A percentile compares a stretch with the other conserved stretches of the same genome.
Conservation (phyloP, 2,113 vertebrate species). For the Nycticebus coucang region DNA sequence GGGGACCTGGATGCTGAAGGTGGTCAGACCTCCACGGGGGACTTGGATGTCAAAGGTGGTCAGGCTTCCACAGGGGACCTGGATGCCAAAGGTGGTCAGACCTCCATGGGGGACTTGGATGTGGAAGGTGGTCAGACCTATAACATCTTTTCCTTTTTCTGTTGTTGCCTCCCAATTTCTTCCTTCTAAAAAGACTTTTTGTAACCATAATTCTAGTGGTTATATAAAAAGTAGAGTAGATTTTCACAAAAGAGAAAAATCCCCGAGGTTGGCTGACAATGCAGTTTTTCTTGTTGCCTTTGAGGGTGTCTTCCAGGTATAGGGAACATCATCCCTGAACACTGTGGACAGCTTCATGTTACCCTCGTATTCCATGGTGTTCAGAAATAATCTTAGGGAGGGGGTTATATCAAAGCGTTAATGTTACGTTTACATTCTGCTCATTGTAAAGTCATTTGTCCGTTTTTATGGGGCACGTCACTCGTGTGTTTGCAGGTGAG, state of each 20-base stretch:
- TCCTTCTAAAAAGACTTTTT: neutral
- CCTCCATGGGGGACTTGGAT: neutral
- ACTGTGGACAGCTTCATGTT: neutral
- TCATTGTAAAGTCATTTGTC: neutral
- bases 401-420: neutral
- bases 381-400: neutral
- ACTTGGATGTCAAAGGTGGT: neutral
- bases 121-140: no score
- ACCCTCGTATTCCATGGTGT: no score
- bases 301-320: neutral
- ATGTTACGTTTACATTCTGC: neutral
- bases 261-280: neutral
- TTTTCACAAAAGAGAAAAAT: no score
- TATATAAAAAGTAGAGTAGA: neutral
- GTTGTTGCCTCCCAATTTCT: neutral
- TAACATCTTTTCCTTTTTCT: neutral
- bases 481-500: no score
- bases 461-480: neutral
- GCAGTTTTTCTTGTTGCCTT: fast-evolving
- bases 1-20: neutral
- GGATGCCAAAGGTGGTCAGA: neutral
- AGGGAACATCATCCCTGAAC: neutral
- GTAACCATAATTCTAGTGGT: neutral
- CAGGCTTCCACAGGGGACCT: no score
- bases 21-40: no score